These are phyloP conservation scores for Hyposoter dolosus DNA, from an alignment of 2,888 invertebrate genomes.

Conservation along the genomic window DNA sequence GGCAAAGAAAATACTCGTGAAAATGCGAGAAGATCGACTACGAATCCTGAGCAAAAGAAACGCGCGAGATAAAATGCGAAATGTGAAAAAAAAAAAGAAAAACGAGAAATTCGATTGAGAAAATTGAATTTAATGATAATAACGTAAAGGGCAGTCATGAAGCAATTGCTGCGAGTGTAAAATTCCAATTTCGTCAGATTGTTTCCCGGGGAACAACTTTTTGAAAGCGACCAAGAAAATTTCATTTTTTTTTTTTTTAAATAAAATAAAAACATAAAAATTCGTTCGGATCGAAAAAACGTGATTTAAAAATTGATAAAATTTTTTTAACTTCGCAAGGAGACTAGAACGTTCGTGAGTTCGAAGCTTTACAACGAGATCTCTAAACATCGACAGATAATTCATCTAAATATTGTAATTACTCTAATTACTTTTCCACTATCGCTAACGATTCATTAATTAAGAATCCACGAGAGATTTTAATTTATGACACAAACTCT, in stretches of 20 bases:
- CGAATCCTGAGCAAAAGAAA: background rate
- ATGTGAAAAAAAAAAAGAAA: background rate
- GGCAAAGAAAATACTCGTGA: background rate
- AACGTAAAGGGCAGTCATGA: background rate
- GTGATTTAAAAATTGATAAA: background rate
- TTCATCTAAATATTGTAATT: conserved; percentile 48
- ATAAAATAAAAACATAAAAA: background rate
- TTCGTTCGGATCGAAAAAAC: background rate
- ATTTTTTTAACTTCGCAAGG: background rate
- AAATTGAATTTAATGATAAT: background rate
- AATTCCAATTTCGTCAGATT: background rate
- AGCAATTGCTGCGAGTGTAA: background rate
- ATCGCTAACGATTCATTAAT: conserved; percentile 29
- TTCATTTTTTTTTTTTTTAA: background rate
- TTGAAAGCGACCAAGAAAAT: background rate
- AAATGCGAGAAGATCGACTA: background rate
- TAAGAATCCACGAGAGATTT: conserved; percentile 46
- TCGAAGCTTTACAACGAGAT: conserved; percentile 21
- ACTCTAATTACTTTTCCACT: conserved; percentile 16
- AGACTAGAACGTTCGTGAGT: conserved; percentile 45
- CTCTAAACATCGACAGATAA: conserved; percentile 44
- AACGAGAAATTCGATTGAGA: background rate
- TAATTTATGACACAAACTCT: conserved; percentile 11
- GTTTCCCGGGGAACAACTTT: background rate
- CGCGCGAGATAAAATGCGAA: background rate